These are phyloP conservation scores for Acanthosepion lycidas DNA, from an alignment of 2,888 invertebrate genomes.

Conservation along the genomic window DNA sequence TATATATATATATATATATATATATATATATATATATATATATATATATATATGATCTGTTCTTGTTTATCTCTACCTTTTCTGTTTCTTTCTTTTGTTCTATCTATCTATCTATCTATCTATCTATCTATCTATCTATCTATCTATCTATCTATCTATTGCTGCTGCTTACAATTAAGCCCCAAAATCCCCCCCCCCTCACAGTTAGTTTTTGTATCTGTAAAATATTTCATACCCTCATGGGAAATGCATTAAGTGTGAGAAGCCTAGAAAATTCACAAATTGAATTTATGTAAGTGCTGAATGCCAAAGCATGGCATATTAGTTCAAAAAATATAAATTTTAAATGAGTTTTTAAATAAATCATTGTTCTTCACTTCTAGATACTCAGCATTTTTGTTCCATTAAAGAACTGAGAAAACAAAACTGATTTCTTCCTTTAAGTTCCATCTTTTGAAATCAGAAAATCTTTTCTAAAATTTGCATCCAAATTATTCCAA, in stretches of 20 bases:
- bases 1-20: background rate
- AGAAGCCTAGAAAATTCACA: background rate
- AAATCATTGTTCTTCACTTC: background rate
- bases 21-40: background rate
- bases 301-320: background rate
- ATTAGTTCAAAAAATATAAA: background rate
- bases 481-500: background rate
- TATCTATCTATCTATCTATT: background rate
- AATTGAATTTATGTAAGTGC: background rate
- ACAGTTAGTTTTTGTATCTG: background rate
- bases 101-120: background rate
- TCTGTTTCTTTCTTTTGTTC: background rate
- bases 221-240: background rate
- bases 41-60: background rate
- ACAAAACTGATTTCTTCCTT: background rate
- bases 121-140: background rate
- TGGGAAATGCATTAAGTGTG: background rate
- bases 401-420: background rate
- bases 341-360: background rate
- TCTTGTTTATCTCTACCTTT: too few relatives aligned
- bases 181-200: background rate
- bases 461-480: background rate
- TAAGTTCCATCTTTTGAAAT: background rate
- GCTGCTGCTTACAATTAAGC: background rate
- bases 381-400: background rate